Percentiles rank a stretch among this genome's conserved stretches.
phyloP scores from a whole-genome alignment of 2,888 invertebrate genomes.

The Synanthedon vespiformis region DNA sequence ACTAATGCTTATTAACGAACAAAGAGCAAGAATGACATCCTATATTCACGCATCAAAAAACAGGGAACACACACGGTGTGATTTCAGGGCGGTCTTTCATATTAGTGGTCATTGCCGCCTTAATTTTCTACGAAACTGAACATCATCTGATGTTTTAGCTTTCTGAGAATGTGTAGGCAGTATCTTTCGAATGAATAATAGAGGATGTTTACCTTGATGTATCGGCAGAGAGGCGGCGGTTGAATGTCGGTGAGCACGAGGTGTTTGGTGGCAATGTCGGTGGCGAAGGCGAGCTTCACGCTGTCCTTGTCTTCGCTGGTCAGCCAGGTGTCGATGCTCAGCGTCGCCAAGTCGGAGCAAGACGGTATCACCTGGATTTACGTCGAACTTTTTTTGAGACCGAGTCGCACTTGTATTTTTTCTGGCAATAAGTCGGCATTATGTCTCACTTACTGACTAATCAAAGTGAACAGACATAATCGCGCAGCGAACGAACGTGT shows the following conservation, averaged over 20 bases:
- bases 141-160: no score
- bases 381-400: no score
- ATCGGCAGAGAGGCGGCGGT: constrained; percentile 90
- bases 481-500: no score
- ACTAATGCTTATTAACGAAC: no score
- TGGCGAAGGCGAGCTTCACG: constrained; percentile 84
- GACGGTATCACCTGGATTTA: constrained; percentile 75
- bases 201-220: constrained; percentile 76
- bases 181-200: neutral
- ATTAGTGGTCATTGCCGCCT: neutral
- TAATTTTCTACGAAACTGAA: no score
- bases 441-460: no score
- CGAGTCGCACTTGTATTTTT: no score
- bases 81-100: neutral
- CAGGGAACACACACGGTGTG: neutral
- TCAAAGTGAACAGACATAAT: no score
- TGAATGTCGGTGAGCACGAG: constrained; percentile 89
- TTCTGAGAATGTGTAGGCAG: neutral
- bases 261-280: constrained; percentile 89
- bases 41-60: no score
- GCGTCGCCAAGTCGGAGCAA: constrained; percentile 84
- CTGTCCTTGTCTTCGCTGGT: constrained; percentile 88
- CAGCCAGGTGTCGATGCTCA: constrained; percentile 92
- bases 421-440: no score
- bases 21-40: no score